Conservation (phyloP, 2,113 vertebrate species). For the Pedionomus torquatus region DNA sequence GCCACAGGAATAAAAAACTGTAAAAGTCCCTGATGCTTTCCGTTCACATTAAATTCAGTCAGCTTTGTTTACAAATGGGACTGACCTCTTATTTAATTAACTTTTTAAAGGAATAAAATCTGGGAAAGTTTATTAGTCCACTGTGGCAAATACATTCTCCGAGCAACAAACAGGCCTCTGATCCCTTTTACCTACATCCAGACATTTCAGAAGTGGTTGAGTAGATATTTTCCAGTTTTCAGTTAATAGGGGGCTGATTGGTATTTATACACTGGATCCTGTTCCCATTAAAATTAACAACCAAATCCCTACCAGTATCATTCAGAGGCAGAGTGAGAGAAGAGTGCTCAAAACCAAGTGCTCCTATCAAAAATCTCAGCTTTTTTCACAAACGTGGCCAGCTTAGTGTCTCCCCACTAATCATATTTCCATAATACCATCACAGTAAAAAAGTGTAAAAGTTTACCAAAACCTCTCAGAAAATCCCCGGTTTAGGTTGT, state of each 20-base stretch:
- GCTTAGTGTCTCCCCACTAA: not conserved
- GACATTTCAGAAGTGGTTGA: not conserved
- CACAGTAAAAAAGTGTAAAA: not conserved
- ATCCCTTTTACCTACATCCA: not conserved
- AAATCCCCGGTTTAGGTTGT: not conserved
- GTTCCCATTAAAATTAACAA: not conserved
- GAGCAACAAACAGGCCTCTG: not conserved
- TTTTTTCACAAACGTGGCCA: not conserved
- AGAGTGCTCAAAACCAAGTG: not conserved
- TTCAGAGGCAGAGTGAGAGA: not conserved
- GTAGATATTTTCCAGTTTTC: not conserved
- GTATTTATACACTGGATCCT: not conserved
- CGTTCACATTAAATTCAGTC: not conserved
- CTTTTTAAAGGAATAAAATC: not conserved
- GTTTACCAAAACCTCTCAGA: not conserved
- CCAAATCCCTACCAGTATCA: not conserved
- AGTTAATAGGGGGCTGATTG: not conserved
- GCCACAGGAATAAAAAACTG: not conserved
- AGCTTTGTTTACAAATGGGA: constrained; percentile 43
- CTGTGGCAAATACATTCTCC: not conserved
- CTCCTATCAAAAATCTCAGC: not conserved
- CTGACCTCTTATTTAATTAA: not conserved
- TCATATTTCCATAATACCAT: not conserved
- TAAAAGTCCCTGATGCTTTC: constrained; percentile 7
- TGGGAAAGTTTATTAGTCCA: constrained; percentile 16